Evolutionary conservation across 2,113 vertebrate species (phyloP).

Genomic region (Rhagologus leucostigma): DNA sequence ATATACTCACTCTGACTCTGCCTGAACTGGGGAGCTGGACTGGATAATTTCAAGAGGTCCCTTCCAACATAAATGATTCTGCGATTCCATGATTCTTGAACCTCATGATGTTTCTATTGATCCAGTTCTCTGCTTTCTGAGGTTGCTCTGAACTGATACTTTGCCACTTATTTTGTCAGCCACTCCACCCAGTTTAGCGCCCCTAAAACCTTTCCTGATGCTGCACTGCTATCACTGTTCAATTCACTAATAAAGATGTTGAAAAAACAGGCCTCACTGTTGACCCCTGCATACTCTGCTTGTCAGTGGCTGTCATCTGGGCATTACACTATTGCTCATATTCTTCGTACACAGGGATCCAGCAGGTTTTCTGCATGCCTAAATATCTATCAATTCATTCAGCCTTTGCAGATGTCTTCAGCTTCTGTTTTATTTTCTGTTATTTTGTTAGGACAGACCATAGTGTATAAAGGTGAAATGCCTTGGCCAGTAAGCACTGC

Average conservation of each 20-base stretch:
- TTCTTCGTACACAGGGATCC: background rate
- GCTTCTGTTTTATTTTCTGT: background rate
- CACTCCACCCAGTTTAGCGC: background rate
- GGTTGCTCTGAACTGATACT: background rate
- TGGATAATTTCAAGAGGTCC: background rate
- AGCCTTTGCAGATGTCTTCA: background rate
- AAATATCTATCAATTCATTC: background rate
- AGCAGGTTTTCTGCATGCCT: background rate
- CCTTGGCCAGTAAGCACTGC: background rate
- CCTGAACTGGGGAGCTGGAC: background rate
- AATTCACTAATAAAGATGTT: background rate
- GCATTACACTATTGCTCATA: background rate
- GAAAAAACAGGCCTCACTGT: background rate
- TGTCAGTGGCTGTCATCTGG: background rate
- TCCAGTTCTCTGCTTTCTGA: background rate
- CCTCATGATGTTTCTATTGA: background rate
- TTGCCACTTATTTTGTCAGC: background rate
- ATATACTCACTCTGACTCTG: background rate
- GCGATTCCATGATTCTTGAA: background rate
- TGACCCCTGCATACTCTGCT: background rate
- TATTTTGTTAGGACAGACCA: background rate
- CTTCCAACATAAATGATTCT: background rate
- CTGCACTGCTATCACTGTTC: background rate
- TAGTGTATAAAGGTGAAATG: background rate
- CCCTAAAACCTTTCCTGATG: background rate